These are phyloP conservation scores for Schrankia costaestrigalis DNA, from an alignment of 2,888 invertebrate genomes.

Conservation along the genomic window DNA sequence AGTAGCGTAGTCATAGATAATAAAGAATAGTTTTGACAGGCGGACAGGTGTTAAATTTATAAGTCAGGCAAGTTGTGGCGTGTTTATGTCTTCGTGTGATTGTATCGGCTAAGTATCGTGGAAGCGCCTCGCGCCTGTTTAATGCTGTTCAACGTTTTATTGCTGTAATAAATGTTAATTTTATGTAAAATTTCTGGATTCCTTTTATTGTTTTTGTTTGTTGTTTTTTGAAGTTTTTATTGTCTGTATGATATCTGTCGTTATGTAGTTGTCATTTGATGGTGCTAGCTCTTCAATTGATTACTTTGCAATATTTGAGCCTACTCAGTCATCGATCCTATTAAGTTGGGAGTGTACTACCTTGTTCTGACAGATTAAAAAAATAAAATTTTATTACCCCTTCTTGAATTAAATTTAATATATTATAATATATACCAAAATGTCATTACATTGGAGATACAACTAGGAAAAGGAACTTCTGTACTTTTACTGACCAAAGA, in stretches of 20 bases:
- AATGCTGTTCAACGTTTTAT: constrained; percentile 40
- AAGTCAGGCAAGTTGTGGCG: constrained; percentile 47
- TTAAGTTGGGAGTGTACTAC: too few relatives aligned
- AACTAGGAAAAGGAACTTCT: too few relatives aligned
- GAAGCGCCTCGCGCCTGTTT: constrained; percentile 34
- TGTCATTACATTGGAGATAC: too few relatives aligned
- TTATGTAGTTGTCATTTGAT: constrained; percentile 10
- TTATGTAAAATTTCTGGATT: constrained; percentile 42
- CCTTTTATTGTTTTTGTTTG: constrained; percentile 20
- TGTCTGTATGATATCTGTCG: constrained; percentile 9
- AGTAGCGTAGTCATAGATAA: constrained; percentile 6
- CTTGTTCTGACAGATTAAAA: too few relatives aligned
- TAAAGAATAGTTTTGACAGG: constrained; percentile 43
- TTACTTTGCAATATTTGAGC: too few relatives aligned
- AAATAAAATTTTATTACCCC: too few relatives aligned
- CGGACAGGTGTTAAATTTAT: constrained; percentile 69
- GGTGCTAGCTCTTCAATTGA: too few relatives aligned
- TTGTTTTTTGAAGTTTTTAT: constrained; percentile 1
- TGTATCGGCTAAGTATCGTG: constrained; percentile 43
- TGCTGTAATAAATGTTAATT: constrained; percentile 48
- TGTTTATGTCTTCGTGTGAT: constrained; percentile 50
- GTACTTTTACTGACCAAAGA: too few relatives aligned
- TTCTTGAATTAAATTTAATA: too few relatives aligned
- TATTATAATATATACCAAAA: too few relatives aligned
- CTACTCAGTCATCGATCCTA: too few relatives aligned